phyloP scores from a whole-genome alignment of 2,797 vertebrate species.

The Hemibagrus guttatus region DNA sequence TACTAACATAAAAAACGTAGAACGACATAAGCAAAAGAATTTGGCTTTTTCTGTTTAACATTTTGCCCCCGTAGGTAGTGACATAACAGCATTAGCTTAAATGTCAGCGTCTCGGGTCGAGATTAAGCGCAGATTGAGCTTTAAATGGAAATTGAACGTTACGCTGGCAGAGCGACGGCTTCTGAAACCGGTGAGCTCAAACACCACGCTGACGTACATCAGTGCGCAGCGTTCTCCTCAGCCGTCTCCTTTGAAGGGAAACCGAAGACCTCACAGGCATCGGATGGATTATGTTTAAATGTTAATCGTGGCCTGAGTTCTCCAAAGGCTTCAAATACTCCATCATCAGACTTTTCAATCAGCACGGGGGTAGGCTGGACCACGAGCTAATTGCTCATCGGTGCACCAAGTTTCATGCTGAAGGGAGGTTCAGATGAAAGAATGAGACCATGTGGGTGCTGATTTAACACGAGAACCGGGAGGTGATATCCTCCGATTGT shows the following conservation, averaged over 20 bases:
- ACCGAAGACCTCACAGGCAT: slow-evolving; percentile 5
- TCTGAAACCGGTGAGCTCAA: slow-evolving; percentile 13
- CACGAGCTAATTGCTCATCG: slow-evolving; percentile 20
- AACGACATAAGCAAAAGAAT: neutral
- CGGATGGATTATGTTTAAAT: slow-evolving; percentile 23
- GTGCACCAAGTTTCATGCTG: slow-evolving; percentile 6
- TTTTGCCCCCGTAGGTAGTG: slow-evolving; percentile 4
- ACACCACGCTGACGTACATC: slow-evolving; percentile 14
- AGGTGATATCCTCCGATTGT: neutral
- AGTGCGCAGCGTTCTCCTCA: slow-evolving; percentile 7
- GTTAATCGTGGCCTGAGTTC: slow-evolving; percentile 18
- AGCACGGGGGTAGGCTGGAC: neutral
- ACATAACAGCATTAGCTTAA: slow-evolving; percentile 35
- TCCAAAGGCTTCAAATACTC: slow-evolving; percentile 23
- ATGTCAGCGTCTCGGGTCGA: slow-evolving; percentile 43
- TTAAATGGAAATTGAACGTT: slow-evolving; percentile 32
- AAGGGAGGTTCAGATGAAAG: slow-evolving; percentile 20
- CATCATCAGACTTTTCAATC: slow-evolving; percentile 31
- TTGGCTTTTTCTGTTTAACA: slow-evolving; percentile 4
- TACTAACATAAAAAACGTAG: neutral
- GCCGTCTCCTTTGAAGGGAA: slow-evolving; percentile 4
- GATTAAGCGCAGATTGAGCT: slow-evolving; percentile 34
- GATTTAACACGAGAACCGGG: slow-evolving; percentile 19
- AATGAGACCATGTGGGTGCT: neutral
- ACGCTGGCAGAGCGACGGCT: neutral